A percentile compares a stretch with the other conserved stretches of the same genome.
These are phyloP conservation scores for Maconellicoccus hirsutus DNA, from an alignment of 1,140 invertebrate genomes.

Conservation along the genomic window DNA sequence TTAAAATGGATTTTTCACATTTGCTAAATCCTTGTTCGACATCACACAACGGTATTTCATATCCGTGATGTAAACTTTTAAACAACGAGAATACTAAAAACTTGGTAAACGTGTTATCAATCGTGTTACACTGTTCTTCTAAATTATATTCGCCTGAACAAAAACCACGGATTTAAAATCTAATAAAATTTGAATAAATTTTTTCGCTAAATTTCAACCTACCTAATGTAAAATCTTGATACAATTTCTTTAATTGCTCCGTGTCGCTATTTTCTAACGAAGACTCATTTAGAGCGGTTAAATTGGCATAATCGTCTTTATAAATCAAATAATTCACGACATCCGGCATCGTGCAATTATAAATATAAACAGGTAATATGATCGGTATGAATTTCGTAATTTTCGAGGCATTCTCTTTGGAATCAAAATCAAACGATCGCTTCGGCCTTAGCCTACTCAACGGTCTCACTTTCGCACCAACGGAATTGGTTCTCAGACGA, in stretches of 20 bases:
- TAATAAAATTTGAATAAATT: not conserved
- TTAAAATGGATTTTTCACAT: conserved; percentile 54
- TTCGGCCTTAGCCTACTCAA: conserved; percentile 27
- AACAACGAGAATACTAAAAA: conserved; percentile 55
- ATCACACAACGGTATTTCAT: conserved; percentile 47
- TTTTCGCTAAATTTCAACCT: not conserved
- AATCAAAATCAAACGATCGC: conserved; percentile 31
- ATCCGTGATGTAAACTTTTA: conserved; percentile 47
- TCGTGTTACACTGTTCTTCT: conserved; percentile 46
- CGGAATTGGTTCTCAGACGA: conserved; percentile 29
- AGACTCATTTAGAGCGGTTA: not conserved
- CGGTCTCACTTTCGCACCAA: conserved; percentile 30
- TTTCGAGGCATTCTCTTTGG: not conserved
- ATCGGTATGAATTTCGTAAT: conserved; percentile 30
- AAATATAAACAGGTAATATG: conserved; percentile 53
- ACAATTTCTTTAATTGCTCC: not conserved
- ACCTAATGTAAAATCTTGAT: not conserved
- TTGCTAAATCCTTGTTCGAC: conserved; percentile 61
- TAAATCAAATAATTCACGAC: conserved; percentile 28
- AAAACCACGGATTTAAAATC: conserved; percentile 21
- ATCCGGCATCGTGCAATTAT: conserved; percentile 47
- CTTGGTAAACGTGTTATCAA: conserved; percentile 50
- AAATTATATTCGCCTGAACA: conserved; percentile 40
- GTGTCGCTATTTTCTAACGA: not conserved
- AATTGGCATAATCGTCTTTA: conserved; percentile 24